Base-by-base conservation (phyloP, 2,797 vertebrate species). In the Podarcis lilfordi region DNA sequence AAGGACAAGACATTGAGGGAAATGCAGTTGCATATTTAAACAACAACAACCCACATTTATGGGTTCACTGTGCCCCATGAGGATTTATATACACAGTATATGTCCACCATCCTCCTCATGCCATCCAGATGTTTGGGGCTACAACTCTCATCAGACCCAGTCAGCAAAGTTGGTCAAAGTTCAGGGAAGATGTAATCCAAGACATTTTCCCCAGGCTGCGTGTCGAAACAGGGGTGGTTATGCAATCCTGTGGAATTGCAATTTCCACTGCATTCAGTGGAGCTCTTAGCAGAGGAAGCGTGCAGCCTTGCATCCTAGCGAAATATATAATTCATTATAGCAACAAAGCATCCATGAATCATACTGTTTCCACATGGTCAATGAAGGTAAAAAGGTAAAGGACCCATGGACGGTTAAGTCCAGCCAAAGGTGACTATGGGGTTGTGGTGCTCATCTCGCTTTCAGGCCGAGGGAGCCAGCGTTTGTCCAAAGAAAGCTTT, bases 41-140 rank as follows among this genome's bases (percentile, higher is more conserved):
- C 40, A 64, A 61, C 17, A 61, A 23, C 17, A 23, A 19, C 61
- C 61, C 61, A 68, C 27, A 83, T 27, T 3, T n/a, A 23, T 32
- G 88, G 87, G 55, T 6, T 86, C 59, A 71, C 72, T 68, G 35
- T 82, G 61, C 10, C 69, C 80, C 78, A 88, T 4, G n/a, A 81
- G 88, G 72, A 55, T 82, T 72, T 29, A 77, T 66, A 4, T 15
- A 64, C 71, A 75, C 71, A 74, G 19, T 23, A 64, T 23, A 25
- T 25, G 23, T 29, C 29, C 8, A 27, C 66, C 27, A 27, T 8
- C 66, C 23, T 64, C 2, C 61, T 23, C 61, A 23, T 64, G 21
- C 21, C 61, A 64, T 64, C 61, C 61, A 64, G 21, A 64, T 23
- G 7, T 64, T 64, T 64, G 61, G 3, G 61, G 21, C 61, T 64